phyloP scores from a whole-genome alignment of 2,888 invertebrate species.

The Drosophila paramelanica region DNA sequence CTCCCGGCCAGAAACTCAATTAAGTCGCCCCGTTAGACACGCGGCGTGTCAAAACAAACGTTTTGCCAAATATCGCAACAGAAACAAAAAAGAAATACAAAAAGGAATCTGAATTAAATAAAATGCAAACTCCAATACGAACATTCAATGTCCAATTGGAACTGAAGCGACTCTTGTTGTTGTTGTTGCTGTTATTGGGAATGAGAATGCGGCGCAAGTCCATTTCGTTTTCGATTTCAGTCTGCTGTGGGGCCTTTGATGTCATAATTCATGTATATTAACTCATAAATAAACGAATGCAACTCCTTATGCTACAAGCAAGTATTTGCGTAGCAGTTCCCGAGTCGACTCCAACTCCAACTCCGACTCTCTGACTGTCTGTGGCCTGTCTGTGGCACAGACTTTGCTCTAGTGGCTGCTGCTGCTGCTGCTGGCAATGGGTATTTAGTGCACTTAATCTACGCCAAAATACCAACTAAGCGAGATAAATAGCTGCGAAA shows the following conservation, averaged over 20 bases:
- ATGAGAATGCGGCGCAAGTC: constrained; percentile 64
- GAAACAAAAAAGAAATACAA: constrained; percentile 2
- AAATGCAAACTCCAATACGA: constrained; percentile 15
- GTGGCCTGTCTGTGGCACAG: constrained; percentile 48
- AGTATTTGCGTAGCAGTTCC: constrained; percentile 51
- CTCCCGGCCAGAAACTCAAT: constrained; percentile 75
- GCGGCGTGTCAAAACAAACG: constrained; percentile 80
- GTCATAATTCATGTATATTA: constrained; percentile 84
- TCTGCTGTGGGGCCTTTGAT: constrained; percentile 78
- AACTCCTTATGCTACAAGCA: constrained; percentile 66
- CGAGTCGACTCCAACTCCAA: constrained; percentile 18
- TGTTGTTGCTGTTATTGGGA: constrained; percentile 7
- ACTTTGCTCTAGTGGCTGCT: constrained; percentile 44
- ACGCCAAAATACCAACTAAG: constrained; percentile 82
- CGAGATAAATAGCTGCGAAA: constrained; percentile 84
- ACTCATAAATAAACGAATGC: constrained; percentile 84
- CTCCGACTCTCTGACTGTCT: constrained; percentile 26
- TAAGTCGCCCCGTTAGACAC: constrained; percentile 76
- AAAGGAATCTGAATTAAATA: constrained; percentile 3
- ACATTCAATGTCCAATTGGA: constrained; percentile 28
- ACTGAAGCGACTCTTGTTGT: constrained; percentile 26
- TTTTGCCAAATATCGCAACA: constrained; percentile 62
- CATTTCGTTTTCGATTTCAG: constrained; percentile 76
- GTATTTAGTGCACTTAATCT: constrained; percentile 84
- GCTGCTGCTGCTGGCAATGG: constrained; percentile 58